Evolutionary conservation across 2,797 vertebrate genomes (phyloP).

Genomic region (Sebastes hubbsi): DNA sequence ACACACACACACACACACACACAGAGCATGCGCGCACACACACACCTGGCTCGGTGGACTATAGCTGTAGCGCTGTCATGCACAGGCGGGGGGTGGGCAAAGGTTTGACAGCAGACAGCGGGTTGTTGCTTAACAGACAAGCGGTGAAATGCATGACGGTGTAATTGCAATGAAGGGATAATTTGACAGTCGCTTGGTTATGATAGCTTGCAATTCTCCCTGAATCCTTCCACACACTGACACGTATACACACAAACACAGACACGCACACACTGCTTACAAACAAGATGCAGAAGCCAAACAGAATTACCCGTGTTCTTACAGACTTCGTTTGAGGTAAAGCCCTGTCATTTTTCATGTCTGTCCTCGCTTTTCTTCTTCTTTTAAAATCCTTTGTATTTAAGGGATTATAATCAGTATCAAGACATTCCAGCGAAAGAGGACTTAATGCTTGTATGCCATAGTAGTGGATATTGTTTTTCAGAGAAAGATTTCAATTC

Average conservation of each 20-base stretch:
- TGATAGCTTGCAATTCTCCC: slow-evolving; percentile 68
- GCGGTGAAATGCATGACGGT: slow-evolving; percentile 56
- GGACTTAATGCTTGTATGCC: slow-evolving; percentile 19
- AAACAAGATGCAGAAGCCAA: slow-evolving; percentile 19
- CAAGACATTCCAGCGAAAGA: slow-evolving; percentile 33
- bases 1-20: slow-evolving; percentile 21
- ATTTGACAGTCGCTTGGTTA: slow-evolving; percentile 77
- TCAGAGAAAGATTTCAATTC: slow-evolving; percentile 56
- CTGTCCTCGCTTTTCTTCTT: background rate
- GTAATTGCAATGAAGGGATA: slow-evolving; percentile 76
- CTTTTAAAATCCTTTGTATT: slow-evolving; percentile 36
- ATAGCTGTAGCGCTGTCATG: slow-evolving; percentile 11
- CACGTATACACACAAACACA: background rate
- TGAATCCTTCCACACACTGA: slow-evolving; percentile 27
- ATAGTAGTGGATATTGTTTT: slow-evolving; percentile 37
- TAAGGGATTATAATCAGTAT: slow-evolving; percentile 41
- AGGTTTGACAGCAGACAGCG: slow-evolving; percentile 67
- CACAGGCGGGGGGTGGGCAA: slow-evolving; percentile 20
- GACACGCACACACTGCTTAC: background rate
- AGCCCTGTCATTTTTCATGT: background rate
- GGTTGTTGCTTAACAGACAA: slow-evolving; percentile 68
- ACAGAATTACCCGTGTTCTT: slow-evolving; percentile 2
- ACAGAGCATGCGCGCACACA: slow-evolving; percentile 21
- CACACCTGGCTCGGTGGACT: slow-evolving; percentile 41
- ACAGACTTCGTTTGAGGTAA: slow-evolving; percentile 2